Evolutionary conservation across 2,888 invertebrate genomes (phyloP), one percentile per base, ranked within the genome.

Genomic region (Bursaphelenchus okinawaensis): DNA sequence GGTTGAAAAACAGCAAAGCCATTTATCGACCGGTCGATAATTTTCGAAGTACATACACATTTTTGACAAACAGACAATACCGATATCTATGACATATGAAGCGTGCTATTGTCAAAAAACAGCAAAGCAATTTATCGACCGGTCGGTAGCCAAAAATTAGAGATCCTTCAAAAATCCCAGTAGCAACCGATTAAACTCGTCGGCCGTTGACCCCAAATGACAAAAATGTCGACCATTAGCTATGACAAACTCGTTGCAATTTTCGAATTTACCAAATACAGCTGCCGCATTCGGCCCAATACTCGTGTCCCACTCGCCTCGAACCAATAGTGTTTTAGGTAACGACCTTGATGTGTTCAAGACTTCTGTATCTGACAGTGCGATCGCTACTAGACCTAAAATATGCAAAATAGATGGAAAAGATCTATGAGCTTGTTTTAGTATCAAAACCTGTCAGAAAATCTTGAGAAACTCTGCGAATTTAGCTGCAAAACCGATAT

Each of bases 301-400:
- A 50, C 52, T 54, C 52, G 60, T 54, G 60, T 59, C 60, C 60
- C 29, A n/a, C 51, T 59, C 60, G 2, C 60, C 60, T 12, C 60
- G 60, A 59, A 59, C 7, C 3, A 29, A 9, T 16, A 59, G 52
- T 1, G 60, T 59, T 4, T 22, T n/a, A 12, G 59, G 60, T 19
- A 59, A 7, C 2, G n/a, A 22, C 20, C 7, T 52, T 19, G 50
- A 20, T n/a, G 52, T 9, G 4, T 58, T 19, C 1, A 59, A 50
- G 1, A 19, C 60, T 50, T 59, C 50, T 19, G 50, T 6, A 29
- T 59, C 60, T n/a, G 60, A 59, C 12, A 59, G 52, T 12, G 51
- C 60, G 4, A 59, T 26, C 19, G 50, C 60, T 20, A 59, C 50
- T 1, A 59, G 20, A 16, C 60, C 60, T 19, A 6, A 23, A 31